These are phyloP conservation scores for Trachymyrmex cornetzi DNA, from an alignment of 1,140 invertebrate species.

Conservation along the genomic window DNA sequence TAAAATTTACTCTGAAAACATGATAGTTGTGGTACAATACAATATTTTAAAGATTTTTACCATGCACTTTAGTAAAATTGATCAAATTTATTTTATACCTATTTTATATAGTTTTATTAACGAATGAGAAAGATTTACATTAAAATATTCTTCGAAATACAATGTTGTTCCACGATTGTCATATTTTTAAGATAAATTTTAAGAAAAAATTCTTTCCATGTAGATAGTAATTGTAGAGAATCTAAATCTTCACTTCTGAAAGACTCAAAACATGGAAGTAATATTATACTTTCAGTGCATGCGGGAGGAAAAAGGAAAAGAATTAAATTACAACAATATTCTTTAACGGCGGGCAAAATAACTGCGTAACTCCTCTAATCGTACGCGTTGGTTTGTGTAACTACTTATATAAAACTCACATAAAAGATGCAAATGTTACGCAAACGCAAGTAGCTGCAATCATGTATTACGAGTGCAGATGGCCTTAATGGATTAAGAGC, in stretches of 20 bases:
- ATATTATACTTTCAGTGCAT: neutral
- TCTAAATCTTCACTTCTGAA: neutral
- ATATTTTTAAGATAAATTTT: no score
- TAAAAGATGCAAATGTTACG: neutral
- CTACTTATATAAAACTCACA: neutral
- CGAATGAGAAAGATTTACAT: no score
- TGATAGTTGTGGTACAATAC: no score
- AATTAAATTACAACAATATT: neutral
- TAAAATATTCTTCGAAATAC: no score
- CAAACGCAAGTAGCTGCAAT: neutral
- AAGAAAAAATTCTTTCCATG: no score
- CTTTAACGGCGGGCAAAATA: neutral
- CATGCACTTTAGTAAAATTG: no score
- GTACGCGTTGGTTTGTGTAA: neutral
- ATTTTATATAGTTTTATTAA: no score
- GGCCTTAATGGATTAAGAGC: conserved; percentile 35
- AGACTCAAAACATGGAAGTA: neutral
- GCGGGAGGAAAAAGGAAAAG: neutral
- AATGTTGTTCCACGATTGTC: no score
- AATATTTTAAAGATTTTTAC: no score
- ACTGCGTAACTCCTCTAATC: neutral
- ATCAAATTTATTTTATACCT: no score
- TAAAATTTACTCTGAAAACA: no score
- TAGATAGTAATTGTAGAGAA: neutral
- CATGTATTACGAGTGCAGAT: conserved; percentile 6